A percentile compares a stretch with the other conserved stretches of the same genome.
Evolutionary conservation across 2,888 invertebrate species (phyloP).

Genomic region (Melinaea marsaeus): DNA sequence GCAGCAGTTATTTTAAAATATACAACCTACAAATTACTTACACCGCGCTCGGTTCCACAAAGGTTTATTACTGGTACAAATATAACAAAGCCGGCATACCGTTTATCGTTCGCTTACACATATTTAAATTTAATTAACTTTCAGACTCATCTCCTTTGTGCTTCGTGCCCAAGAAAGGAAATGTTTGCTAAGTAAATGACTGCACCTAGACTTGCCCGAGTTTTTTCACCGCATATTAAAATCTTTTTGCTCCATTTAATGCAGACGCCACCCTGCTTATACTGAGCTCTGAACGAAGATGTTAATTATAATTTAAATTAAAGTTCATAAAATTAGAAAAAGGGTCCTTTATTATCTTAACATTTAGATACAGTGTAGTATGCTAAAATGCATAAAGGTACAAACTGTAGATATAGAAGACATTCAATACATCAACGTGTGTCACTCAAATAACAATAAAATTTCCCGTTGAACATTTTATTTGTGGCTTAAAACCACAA

Average conservation of each 20-base stretch:
- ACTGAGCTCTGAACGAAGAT: constrained; percentile 36
- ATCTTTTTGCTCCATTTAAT: constrained; percentile 49
- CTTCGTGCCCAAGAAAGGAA: constrained; percentile 45
- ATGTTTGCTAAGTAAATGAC: constrained; percentile 51
- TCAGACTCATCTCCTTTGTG: constrained; percentile 62
- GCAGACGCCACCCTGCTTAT: constrained; percentile 38
- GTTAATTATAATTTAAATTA: constrained; percentile 51
- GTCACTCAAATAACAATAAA: no score
- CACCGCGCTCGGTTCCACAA: neutral
- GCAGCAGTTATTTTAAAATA: neutral
- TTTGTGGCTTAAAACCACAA: no score
- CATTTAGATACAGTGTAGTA: neutral
- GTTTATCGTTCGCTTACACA: constrained; percentile 45
- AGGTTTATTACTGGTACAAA: constrained; percentile 20
- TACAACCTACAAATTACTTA: neutral
- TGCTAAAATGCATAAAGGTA: neutral
- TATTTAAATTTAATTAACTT: constrained; percentile 72
- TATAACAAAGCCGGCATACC: constrained; percentile 38
- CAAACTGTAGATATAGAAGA: neutral
- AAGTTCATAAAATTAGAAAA: constrained; percentile 14
- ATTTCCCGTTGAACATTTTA: no score
- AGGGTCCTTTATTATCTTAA: constrained; percentile 2
- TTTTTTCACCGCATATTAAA: constrained; percentile 50
- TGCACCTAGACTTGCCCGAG: constrained; percentile 39
- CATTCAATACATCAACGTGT: neutral